Evolutionary conservation across 35 echinoderm and acorn worm species (phyloP), one percentile per base, ranked within the genome.

Genomic region (Nesometra sesokonis): DNA sequence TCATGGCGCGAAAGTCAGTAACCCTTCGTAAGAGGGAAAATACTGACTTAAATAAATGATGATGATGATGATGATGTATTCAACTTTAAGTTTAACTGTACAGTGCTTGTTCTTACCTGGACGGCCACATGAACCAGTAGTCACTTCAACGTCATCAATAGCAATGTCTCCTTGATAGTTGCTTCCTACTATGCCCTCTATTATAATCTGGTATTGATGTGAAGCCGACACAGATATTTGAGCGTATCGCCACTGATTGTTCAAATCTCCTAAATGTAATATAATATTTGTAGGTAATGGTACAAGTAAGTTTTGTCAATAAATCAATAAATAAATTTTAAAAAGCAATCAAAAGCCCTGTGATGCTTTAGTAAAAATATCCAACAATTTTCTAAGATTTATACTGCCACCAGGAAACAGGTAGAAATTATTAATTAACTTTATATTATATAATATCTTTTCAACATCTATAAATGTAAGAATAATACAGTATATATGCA

Each of bases 131-230:
- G 85, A 46, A 9, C 87, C 83, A 85, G 84, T 81, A 3, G 35
- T 40, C 19, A 97, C 37, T 76, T 93, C 86, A 15, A 97, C 85
- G 46, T 97, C 95, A 46, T 97, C 95, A 27, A 97, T 85, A 36
- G 95, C 91, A 7, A 97, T 93, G 76, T 86, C 89, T 13, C 91
- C 95, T 5, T 78, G 35, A 21, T 33, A 77, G 37, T 85, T 86
- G n/a, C 57, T 86, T 32, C 93, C 94, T 29, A 93, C 76, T 35
- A 88, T 32, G 8, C 86, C 95, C 40, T 97, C 95, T 78, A 93
- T 80, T 0, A 93, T 82, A 2, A 97, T 85, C 57, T 90, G 85
- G 37, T 92, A 97, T 31, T 46, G 76, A 81, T 94, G 93, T 32
- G 84, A n/a, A 17, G 84, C 86, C 23, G 78, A 77, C 13, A 94